Evolutionary conservation across 2,888 invertebrate species (phyloP), one percentile per base, ranked within the genome.

Genomic region (Meteorus colon): DNA sequence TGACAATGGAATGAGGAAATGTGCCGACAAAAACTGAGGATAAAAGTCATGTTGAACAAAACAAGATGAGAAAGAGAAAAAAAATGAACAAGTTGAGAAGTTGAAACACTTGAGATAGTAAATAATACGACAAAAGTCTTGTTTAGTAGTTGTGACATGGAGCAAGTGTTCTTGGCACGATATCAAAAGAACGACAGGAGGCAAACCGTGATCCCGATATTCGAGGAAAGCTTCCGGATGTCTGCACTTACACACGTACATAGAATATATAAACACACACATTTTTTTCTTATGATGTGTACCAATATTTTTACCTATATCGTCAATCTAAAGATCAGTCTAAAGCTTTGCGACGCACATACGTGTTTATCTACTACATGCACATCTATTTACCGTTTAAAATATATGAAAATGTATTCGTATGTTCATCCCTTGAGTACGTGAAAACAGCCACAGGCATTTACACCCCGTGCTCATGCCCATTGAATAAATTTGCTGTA

Each of bases 81-180:
- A 27, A 34, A 27, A 66, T 14, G 51, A n/a, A 66, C 34, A 51
- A 31, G 27, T 48, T 37, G 72, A 63, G 34, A 72, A 62, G 48
- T 55, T 24, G 45, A 63, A 29, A 29, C n/a, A 37, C 62, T 63
- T 72, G 16, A 63, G 63, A 63, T 34, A 75, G 65, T 63, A 69
- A 65, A 75, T 65, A 75, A 63, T 74, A 69, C 74, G 68, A 59
- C 31, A 34, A 62, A 19, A 55, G 55, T 55, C 55, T 55, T n/a
- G 60, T 51, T 27, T 10, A 51, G 65, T 24, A 27, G 10, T 34
- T 41, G 65, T 45, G 63, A 72, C 72, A 62, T 72, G 63, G 31
- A 72, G 72, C 75, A 66, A 76, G 75, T 76, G 72, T 76, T 72
- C 51, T 67, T 76, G 75, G 75, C 75, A 76, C 34, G 48, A 67